These are phyloP conservation scores for Unio delphinus DNA, from an alignment of 2,888 invertebrate species.

Conservation along the genomic window DNA sequence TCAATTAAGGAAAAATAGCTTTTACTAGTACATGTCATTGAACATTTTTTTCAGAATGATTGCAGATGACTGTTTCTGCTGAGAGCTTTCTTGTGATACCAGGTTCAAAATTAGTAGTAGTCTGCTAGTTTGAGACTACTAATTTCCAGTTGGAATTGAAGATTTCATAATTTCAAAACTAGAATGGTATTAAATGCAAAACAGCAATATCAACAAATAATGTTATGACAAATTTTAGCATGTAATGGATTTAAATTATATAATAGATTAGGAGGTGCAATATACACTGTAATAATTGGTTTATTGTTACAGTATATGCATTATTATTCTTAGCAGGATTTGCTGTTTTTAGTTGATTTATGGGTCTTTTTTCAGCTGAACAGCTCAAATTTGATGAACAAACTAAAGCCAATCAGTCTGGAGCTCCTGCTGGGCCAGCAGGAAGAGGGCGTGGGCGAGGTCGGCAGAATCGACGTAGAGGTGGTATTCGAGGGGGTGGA, in stretches of 20 bases:
- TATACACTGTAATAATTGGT: background rate
- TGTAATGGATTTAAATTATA: too few species aligned
- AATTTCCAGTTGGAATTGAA: too few species aligned
- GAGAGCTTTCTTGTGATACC: too few species aligned
- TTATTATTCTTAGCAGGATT: background rate
- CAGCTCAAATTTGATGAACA: conserved; percentile 43
- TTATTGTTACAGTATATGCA: background rate
- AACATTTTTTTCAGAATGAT: too few species aligned
- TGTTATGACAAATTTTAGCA: background rate
- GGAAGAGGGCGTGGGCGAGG: conserved; percentile 30
- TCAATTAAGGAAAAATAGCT: too few species aligned
- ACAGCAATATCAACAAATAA: background rate
- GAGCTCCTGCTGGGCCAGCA: conserved; percentile 10
- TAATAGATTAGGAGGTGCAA: background rate
- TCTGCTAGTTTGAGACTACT: too few species aligned
- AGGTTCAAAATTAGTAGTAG: too few species aligned
- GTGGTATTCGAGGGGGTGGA: conserved; percentile 12
- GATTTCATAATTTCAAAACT: too few species aligned
- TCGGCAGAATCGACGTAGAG: conserved; percentile 29
- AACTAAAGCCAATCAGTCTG: conserved; percentile 23
- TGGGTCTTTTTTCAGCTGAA: conserved; percentile 30
- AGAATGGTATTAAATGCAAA: too few species aligned
- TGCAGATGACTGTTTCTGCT: too few species aligned
- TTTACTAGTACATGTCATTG: too few species aligned
- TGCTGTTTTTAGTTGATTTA: background rate